Conservation (phyloP, 2,113 vertebrate species). For the Brevimyrus niger region DNA sequence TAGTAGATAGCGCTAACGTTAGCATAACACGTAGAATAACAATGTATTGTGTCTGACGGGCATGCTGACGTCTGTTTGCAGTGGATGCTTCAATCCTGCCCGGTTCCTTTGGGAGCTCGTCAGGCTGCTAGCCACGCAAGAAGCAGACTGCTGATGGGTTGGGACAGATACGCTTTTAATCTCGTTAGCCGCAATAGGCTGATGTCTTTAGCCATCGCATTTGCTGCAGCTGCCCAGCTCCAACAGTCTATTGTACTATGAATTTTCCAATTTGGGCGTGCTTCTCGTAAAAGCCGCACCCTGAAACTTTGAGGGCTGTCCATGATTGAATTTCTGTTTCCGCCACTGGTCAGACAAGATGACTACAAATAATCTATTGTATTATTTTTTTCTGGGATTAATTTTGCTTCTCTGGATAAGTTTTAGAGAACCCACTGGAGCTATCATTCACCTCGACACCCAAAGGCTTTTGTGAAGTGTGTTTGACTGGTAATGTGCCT, state of each 20-base stretch:
- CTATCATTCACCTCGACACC: neutral
- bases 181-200: neutral
- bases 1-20: neutral
- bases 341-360: neutral
- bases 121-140: neutral
- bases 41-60: neutral
- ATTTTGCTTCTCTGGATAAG: neutral
- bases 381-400: neutral
- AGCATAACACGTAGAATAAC: neutral
- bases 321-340: neutral
- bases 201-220: neutral
- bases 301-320: neutral
- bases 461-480: conserved; percentile 16
- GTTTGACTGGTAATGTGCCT: neutral
- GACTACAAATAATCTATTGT: neutral
- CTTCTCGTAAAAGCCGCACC: neutral
- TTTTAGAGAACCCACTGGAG: neutral
- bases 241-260: neutral
- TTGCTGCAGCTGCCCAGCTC: neutral
- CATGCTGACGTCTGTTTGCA: neutral
- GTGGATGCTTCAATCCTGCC: neutral
- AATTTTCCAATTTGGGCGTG: neutral
- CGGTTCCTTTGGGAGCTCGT: neutral
- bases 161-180: neutral
- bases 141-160: neutral